Evolutionary conservation across 92 coral and sea anemone genomes (phyloP), one percentile per base, ranked within the genome.

Genomic region (Parazoanthus atlanticus): DNA sequence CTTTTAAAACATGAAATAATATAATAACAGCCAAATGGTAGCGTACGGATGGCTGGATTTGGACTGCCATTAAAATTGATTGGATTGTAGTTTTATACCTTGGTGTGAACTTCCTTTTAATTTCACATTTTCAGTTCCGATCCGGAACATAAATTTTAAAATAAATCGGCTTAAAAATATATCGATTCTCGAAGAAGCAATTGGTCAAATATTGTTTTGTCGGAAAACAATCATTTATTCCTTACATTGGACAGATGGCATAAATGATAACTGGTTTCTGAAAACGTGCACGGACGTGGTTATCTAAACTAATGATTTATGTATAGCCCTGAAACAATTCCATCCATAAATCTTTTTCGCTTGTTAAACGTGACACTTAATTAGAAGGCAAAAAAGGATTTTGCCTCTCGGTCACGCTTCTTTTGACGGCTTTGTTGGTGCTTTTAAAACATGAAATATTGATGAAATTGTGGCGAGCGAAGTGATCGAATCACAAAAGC

Each of bases 361-460:
- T 69, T 84, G 31, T 67, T 70, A 41, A 84, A 84, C 78, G 26
- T 41, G 77, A 70, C 69, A 40, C 34, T 84, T 28, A 67, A 79
- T 56, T 80, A 66, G 33, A 40, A 28, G 29, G 64, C 16, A 33
- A 43, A 23, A 26, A 46, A 69, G 78, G 16, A 6, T 84, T 66
- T 69, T 84, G 38, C 65, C 12, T 28, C 38, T 84, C 10, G 76
- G 77, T 71, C 78, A 84, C 74, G 74, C 74, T 84, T 84, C 29
- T 84, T 64, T 26, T 70, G 26, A 32, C 52, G 30, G 69, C 34
- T 84, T 84, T 84, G 87, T 70, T 46, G 34, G 30, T 70, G 29
- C 25, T 43, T 70, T 30, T 58, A 30, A 71, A 43, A 26, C 79
- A 84, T 84, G 78, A 84, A 84, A 69, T 71, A 84, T 84, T 69